These are phyloP conservation scores for Oncorhynchus kisutch DNA, from an alignment of 2,113 vertebrate genomes.

Conservation along the genomic window DNA sequence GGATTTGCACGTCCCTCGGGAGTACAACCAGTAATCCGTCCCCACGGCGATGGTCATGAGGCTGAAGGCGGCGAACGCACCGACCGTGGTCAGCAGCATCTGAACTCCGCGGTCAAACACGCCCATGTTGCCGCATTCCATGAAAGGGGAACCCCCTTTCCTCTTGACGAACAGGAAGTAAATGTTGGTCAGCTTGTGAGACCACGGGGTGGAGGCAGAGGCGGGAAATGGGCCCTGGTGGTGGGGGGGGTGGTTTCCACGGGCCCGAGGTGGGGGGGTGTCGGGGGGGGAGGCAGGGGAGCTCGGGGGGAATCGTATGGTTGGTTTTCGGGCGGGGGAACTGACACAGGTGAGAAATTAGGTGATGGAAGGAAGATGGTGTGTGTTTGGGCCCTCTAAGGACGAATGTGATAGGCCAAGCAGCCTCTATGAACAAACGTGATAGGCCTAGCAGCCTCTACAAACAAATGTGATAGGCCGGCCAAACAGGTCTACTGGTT, in stretches of 20 bases:
- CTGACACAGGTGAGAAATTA: conserved; percentile 36
- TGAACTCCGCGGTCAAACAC: conserved; percentile 99
- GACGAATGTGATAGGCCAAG: neutral
- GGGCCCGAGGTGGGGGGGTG: conserved; percentile 62
- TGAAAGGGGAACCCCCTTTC: conserved; percentile 96
- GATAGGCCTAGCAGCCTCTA: neutral
- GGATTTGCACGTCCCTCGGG: conserved; percentile 95
- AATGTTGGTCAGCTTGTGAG: conserved; percentile 78
- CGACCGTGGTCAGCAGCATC: conserved; percentile 99
- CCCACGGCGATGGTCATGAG: conserved; percentile 99
- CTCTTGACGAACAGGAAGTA: conserved; percentile 79
- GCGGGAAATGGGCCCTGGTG: conserved; percentile 65
- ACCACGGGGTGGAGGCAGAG: conserved; percentile 59
- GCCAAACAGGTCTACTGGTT: too few species aligned
- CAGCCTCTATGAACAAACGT: neutral
- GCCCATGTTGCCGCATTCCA: conserved; percentile 99
- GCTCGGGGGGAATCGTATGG: conserved; percentile 70
- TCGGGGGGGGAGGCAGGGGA: conserved; percentile 55
- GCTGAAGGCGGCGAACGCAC: conserved; percentile 98
- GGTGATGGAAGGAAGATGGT: neutral
- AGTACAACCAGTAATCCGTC: conserved; percentile 99
- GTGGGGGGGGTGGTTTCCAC: conserved; percentile 75
- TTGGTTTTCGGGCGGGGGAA: conserved; percentile 59
- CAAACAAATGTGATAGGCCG: too few species aligned
- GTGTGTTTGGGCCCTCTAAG: neutral